Conservation (phyloP, 1,140 invertebrate genomes). For the Lerema accius region DNA sequence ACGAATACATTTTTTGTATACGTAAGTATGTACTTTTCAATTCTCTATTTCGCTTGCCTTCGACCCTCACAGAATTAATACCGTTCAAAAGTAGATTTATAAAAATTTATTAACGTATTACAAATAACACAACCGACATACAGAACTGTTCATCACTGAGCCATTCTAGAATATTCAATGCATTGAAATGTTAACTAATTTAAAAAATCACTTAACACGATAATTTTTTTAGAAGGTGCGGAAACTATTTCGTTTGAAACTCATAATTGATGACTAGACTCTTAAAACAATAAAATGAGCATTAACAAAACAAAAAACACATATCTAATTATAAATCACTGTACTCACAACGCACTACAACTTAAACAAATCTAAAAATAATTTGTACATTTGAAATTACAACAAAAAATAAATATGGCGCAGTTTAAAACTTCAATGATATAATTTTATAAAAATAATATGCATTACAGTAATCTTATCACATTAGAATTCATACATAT, state of each 20-base stretch:
- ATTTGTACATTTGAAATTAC: conserved; percentile 37
- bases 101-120: conserved; percentile 27
- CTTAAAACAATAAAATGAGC: conserved; percentile 80
- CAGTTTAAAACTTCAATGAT: conserved; percentile 5
- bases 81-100: conserved; percentile 25
- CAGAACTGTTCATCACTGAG: conserved; percentile 33
- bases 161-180: conserved; percentile 25
- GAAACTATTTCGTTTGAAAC: conserved; percentile 55
- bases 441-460: conserved; percentile 17
- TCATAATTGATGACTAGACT: conserved; percentile 80
- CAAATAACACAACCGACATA: conserved; percentile 31
- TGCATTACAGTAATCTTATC: conserved; percentile 26
- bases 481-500: conserved; percentile 26
- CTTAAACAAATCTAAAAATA: conserved; percentile 30
- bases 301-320: conserved; percentile 75
- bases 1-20: conserved; percentile 3
- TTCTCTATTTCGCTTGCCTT: neutral
- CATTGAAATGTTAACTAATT: conserved; percentile 41
- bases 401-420: conserved; percentile 14
- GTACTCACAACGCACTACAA: conserved; percentile 37
- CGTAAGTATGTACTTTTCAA: neutral
- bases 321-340: conserved; percentile 47
- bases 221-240: conserved; percentile 15
- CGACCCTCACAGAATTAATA: neutral
- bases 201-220: conserved; percentile 6